Percentiles rank a stretch among this genome's conserved stretches.
These are phyloP conservation scores for Noctua fimbriata DNA, from an alignment of 2,888 invertebrate species.

Conservation along the genomic window DNA sequence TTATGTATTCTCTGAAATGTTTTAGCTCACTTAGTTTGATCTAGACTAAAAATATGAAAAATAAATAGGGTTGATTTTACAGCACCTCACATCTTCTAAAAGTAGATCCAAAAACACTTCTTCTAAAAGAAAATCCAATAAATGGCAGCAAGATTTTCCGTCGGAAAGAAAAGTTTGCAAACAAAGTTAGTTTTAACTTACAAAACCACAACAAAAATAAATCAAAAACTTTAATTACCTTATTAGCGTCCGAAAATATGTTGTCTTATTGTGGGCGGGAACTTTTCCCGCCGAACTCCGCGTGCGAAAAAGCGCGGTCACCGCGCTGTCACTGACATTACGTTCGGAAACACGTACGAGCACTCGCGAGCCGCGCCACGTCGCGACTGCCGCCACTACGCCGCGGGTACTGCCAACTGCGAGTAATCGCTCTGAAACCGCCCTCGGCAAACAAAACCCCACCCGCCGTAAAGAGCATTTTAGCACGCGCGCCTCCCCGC, in stretches of 20 bases:
- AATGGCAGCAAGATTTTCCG: background rate
- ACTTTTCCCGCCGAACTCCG: conserved; percentile 87
- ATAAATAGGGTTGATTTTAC: background rate
- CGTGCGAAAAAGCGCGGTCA: conserved; percentile 84
- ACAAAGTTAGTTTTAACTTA: conserved; percentile 37
- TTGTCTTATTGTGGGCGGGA: conserved; percentile 88
- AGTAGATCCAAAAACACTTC: background rate
- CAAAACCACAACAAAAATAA: conserved; percentile 13
- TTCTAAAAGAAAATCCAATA: background rate
- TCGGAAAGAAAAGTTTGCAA: conserved; percentile 47
- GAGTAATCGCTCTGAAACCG: conserved; percentile 86
- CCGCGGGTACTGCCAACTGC: conserved; percentile 73
- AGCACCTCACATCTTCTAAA: background rate
- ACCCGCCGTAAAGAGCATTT: conserved; percentile 89
- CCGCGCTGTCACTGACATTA: conserved; percentile 84
- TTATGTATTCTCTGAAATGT: background rate
- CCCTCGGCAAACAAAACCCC: conserved; percentile 90
- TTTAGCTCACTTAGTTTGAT: background rate
- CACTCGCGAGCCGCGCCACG: conserved; percentile 79
- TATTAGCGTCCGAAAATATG: conserved; percentile 91
- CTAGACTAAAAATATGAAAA: background rate
- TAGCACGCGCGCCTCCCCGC: conserved; percentile 86
- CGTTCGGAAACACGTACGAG: conserved; percentile 77
- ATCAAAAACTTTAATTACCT: conserved; percentile 78
- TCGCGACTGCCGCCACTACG: conserved; percentile 75